These are phyloP conservation scores for Xestia c-nigrum DNA, from an alignment of 2,888 invertebrate genomes.

Conservation along the genomic window DNA sequence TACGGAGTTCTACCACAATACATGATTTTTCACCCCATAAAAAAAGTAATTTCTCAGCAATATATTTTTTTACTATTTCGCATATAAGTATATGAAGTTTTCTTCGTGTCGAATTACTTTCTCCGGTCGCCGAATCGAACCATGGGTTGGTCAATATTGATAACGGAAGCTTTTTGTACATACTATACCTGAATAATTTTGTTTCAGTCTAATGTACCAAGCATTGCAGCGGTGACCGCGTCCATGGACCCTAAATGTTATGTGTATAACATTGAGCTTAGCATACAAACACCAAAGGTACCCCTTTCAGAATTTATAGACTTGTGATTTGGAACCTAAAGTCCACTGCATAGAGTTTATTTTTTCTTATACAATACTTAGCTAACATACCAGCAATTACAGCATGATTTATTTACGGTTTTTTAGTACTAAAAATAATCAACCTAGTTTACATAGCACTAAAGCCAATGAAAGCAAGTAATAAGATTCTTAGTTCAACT, in stretches of 20 bases:
- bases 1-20: too few relatives aligned
- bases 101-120: neutral
- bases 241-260: slow-evolving; percentile 93
- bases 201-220: slow-evolving; percentile 88
- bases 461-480: neutral
- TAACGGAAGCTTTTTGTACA: neutral
- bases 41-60: too few relatives aligned
- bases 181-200: slow-evolving; percentile 1
- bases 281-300: slow-evolving; percentile 93
- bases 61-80: neutral
- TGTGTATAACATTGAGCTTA: slow-evolving; percentile 94
- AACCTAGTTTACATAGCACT: neutral
- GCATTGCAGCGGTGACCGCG: slow-evolving; percentile 94
- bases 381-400: neutral
- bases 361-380: slow-evolving; percentile 6
- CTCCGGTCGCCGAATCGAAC: neutral
- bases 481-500: neutral
- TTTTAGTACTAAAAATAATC: neutral
- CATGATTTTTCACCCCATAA: too few relatives aligned
- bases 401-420: neutral
- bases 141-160: neutral
- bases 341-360: neutral
- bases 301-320: slow-evolving; percentile 2
- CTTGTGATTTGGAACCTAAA: slow-evolving; percentile 7
- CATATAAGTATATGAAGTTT: neutral